Evolutionary conservation across 2,888 invertebrate genomes (phyloP), one percentile per base, ranked within the genome.

Genomic region (Drosophila mulleri): DNA sequence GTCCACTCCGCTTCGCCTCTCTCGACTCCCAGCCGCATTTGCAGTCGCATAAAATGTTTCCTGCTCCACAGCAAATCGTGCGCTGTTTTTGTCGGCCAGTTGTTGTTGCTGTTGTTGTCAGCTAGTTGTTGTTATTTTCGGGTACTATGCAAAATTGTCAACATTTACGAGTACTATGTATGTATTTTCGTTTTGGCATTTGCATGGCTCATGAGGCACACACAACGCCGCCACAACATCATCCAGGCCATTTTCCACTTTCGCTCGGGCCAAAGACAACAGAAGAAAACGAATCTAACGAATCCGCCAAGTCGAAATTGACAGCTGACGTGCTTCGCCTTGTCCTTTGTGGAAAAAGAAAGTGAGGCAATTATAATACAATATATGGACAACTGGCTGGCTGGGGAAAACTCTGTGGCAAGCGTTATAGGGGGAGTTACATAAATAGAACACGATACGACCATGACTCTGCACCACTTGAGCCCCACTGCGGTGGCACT

Each of bases 31-130:
- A 39, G 68, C 61, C 59, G 66, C 70, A 62, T 50, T 65, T 48
- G 66, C 66, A 75, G 66, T 76, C 62, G 35, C 70, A 75, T 18
- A 73, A 83, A 88, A 74, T 84, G 83, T 84, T 84, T 84, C 83
- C 83, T 84, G 83, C 83, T 84, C 68, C 56, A 62, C 79, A 47
- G 78, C 58, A 78, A 87, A 80, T 82, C 85, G 85, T 85, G 85
- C 72, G 53, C 16, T 44, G 56, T 65, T 61, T 72, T n/a, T n/a
- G n/a, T n/a, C n/a, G n/a, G n/a, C n/a, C n/a, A n/a, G 59, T 45
- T 26, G 16, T 32, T 56, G 14, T 26, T 59, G 50, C 11, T 58
- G 41, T 45, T 47, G 57, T 45, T 63, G 32, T 6, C 14, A 5
- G 45, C 39, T 23, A 42, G 52, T 16, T 61, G 61, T 41, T 72